These are phyloP conservation scores for Zelleria hepariella DNA, from an alignment of 2,888 invertebrate species.

Conservation along the genomic window DNA sequence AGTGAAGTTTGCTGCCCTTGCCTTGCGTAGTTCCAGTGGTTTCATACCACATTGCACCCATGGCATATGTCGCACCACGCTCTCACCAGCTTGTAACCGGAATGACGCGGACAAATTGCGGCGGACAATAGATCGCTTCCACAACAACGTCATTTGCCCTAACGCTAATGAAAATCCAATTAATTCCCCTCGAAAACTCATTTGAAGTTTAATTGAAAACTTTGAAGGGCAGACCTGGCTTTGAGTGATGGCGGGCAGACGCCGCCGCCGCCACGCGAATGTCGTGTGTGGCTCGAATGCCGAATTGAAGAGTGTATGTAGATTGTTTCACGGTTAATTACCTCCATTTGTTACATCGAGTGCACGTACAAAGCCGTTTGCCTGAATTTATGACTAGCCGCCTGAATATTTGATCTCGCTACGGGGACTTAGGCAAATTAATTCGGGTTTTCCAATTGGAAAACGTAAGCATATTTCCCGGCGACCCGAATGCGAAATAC, in stretches of 20 bases:
- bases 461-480: not conserved
- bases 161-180: conserved; percentile 70
- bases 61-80: conserved; percentile 34
- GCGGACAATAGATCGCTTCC: conserved; percentile 56
- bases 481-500: not conserved
- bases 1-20: no score
- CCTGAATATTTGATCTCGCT: conserved; percentile 4
- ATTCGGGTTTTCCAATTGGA: not conserved
- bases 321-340: conserved; percentile 52
- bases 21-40: no score
- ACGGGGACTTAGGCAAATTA: not conserved
- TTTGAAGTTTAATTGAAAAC: conserved; percentile 71
- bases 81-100: conserved; percentile 23
- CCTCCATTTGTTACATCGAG: conserved; percentile 32
- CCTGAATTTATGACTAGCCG: conserved; percentile 35
- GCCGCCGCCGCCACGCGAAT: not conserved
- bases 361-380: conserved; percentile 20
- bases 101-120: conserved; percentile 63
- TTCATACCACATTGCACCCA: no score
- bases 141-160: conserved; percentile 63
- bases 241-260: conserved; percentile 37
- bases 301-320: conserved; percentile 43
- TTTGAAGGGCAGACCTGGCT: conserved; percentile 47
- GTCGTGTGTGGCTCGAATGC: conserved; percentile 50
- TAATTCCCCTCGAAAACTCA: conserved; percentile 67